phyloP scores from a whole-genome alignment of 1,140 invertebrate genomes.

The Drosophila orena region DNA sequence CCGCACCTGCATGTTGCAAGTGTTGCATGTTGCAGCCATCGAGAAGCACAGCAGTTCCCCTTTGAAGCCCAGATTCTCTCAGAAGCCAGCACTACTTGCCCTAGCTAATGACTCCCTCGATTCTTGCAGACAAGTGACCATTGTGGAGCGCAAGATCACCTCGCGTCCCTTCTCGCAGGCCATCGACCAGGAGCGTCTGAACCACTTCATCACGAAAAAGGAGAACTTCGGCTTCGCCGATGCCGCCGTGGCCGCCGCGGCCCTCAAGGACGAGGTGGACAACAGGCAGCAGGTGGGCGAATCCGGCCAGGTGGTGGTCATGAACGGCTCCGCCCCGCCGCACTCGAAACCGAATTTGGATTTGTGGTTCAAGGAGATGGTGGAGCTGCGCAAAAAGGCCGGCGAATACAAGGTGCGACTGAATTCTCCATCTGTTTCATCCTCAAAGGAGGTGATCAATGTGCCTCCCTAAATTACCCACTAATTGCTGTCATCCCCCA shows the following conservation, averaged over 20 bases:
- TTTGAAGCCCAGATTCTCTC: slow-evolving; percentile 2
- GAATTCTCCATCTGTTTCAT: too few species aligned
- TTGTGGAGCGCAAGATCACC: slow-evolving; percentile 75
- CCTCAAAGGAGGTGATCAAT: too few species aligned
- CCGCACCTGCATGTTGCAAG: slow-evolving; percentile 55
- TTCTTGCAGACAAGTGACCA: slow-evolving; percentile 77
- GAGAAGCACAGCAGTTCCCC: slow-evolving; percentile 28
- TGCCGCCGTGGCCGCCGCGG: slow-evolving; percentile 38
- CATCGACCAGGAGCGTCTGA: slow-evolving; percentile 88
- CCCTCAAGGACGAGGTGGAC: slow-evolving; percentile 61
- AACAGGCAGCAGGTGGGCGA: slow-evolving; percentile 47
- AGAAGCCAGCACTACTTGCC: not conserved
- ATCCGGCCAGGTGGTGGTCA: slow-evolving; percentile 62
- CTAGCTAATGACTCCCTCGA: slow-evolving; percentile 31
- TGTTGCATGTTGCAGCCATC: slow-evolving; percentile 36
- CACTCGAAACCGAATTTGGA: slow-evolving; percentile 85
- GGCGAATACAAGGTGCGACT: slow-evolving; percentile 93
- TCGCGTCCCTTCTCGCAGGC: slow-evolving; percentile 91
- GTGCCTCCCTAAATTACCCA: too few species aligned
- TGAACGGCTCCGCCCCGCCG: slow-evolving; percentile 76
- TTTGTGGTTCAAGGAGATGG: slow-evolving; percentile 93
- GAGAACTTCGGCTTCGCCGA: slow-evolving; percentile 83
- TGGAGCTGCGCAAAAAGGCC: slow-evolving; percentile 95
- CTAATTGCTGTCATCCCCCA: too few species aligned
- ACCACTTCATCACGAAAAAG: slow-evolving; percentile 82